A percentile compares a stretch with the other conserved stretches of the same genome.
Evolutionary conservation across 2,797 vertebrate genomes (phyloP).

Genomic region (Philypnodon macrostomus): DNA sequence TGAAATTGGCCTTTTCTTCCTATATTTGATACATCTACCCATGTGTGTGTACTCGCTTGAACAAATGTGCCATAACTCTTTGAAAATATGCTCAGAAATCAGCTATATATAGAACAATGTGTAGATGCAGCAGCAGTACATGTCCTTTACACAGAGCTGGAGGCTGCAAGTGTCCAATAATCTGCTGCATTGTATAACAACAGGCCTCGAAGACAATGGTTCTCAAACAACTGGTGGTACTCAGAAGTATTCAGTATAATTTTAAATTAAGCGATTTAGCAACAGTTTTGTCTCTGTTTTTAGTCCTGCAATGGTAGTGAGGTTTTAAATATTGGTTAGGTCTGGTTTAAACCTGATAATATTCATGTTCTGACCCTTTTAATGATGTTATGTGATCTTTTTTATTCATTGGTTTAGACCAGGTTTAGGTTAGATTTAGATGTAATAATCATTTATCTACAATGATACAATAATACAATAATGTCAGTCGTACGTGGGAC

Average conservation of each 20-base stretch:
- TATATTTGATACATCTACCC: no score
- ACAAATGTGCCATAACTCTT: neutral
- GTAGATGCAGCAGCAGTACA: conserved; percentile 8
- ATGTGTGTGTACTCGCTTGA: no score
- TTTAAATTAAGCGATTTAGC: neutral
- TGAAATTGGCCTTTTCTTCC: no score
- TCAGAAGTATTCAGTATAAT: neutral
- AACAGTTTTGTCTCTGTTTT: conserved; percentile 14
- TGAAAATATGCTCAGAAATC: conserved; percentile 5
- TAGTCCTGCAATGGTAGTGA: no score
- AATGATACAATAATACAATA: no score
- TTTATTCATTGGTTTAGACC: no score
- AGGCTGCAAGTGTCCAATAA: conserved; percentile 11
- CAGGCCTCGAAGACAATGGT: conserved; percentile 21
- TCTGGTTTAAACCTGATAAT: no score
- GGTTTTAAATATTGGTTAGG: no score
- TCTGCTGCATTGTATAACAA: conserved; percentile 13
- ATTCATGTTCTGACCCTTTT: no score
- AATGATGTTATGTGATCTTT: no score
- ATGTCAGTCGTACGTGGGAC: conserved; percentile 8
- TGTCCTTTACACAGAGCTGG: conserved; percentile 13
- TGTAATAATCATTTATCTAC: no score
- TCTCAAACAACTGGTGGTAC: neutral
- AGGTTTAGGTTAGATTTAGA: no score
- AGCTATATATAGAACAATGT: conserved; percentile 13